These are phyloP conservation scores for Microctonus brassicae DNA, from an alignment of 2,888 invertebrate genomes.

Conservation along the genomic window DNA sequence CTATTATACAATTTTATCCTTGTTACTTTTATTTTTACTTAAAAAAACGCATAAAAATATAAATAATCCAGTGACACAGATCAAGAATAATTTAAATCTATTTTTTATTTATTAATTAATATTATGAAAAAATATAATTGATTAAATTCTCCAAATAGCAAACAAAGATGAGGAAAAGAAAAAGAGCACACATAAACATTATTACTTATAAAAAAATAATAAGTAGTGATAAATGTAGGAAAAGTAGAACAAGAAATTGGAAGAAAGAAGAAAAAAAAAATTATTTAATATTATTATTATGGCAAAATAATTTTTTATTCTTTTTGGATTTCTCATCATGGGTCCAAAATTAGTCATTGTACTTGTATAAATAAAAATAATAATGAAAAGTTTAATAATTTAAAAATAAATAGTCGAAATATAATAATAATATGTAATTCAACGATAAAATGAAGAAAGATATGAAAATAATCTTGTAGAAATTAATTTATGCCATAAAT, in stretches of 20 bases:
- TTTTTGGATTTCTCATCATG: conserved; percentile 61
- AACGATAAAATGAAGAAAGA: conserved; percentile 19
- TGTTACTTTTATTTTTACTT: background rate
- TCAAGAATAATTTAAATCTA: background rate
- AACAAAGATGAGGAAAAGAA: background rate
- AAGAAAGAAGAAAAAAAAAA: background rate
- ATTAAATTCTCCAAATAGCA: too few relatives aligned
- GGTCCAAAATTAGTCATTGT: conserved; percentile 65
- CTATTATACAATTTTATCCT: background rate
- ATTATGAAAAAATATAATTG: background rate
- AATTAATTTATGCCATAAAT: conserved; percentile 37
- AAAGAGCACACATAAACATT: background rate
- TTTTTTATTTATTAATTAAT: background rate
- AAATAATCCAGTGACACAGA: background rate
- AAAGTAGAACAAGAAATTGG: background rate
- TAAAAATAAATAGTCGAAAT: background rate
- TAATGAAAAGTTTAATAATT: conserved; percentile 30
- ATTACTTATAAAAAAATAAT: too few relatives aligned
- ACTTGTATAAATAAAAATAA: conserved; percentile 47
- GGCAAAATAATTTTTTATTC: too few relatives aligned
- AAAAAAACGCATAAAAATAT: too few relatives aligned
- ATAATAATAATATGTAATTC: conserved; percentile 29
- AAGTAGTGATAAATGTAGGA: background rate
- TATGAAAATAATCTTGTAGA: conserved; percentile 35
- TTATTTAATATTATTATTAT: conserved; percentile 28